phyloP scores from a whole-genome alignment of 23 tunicate genomes.

The Phallusia fumigata region DNA sequence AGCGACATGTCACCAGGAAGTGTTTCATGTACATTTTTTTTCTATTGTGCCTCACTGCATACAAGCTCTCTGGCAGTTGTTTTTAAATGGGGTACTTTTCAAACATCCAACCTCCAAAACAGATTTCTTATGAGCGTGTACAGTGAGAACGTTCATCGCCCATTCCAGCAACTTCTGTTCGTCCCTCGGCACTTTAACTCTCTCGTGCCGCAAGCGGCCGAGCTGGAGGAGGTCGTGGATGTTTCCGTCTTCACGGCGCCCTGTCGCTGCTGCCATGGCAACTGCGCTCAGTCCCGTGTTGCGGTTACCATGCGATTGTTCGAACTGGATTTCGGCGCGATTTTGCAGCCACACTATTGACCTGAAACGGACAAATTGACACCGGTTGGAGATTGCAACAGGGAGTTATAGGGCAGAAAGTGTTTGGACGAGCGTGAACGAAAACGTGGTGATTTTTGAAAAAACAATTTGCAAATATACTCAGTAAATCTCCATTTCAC shows the following conservation, averaged over 20 bases:
- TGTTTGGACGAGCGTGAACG: too few relatives aligned
- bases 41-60: too few relatives aligned
- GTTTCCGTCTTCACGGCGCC: slow-evolving; percentile 58
- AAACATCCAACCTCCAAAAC: slow-evolving; percentile 84
- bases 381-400: too few relatives aligned
- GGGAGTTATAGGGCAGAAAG: too few relatives aligned
- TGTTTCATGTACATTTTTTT: too few relatives aligned
- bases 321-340: slow-evolving; percentile 62
- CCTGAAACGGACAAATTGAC: slow-evolving; percentile 24
- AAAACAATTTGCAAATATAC: too few relatives aligned
- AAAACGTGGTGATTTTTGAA: too few relatives aligned
- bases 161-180: slow-evolving; percentile 74
- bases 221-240: slow-evolving; percentile 71
- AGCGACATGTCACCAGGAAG: too few relatives aligned
- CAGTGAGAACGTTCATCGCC: slow-evolving; percentile 78
- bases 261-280: slow-evolving; percentile 65
- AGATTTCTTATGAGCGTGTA: slow-evolving; percentile 85
- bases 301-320: slow-evolving; percentile 35
- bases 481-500: too few relatives aligned
- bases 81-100: too few relatives aligned
- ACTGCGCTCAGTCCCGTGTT: slow-evolving; percentile 65
- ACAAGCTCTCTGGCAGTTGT: too few relatives aligned
- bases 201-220: slow-evolving; percentile 87
- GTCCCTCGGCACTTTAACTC: slow-evolving; percentile 84
- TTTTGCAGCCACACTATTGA: slow-evolving; percentile 96